Evolutionary conservation across 2,797 vertebrate genomes (phyloP).

Genomic region (Lepus oiostolus): DNA sequence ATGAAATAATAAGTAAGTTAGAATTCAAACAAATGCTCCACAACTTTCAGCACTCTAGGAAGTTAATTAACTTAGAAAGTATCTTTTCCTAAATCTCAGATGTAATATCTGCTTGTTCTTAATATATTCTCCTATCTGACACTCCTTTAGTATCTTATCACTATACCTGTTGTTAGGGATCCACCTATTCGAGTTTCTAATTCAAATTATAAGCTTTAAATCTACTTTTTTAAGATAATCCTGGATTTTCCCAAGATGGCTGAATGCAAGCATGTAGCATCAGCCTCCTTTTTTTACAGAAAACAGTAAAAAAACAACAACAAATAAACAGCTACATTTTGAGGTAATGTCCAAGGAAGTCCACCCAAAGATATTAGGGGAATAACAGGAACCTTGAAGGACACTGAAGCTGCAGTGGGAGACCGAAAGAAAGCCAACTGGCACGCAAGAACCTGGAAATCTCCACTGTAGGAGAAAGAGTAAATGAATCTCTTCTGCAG

Average conservation of each 20-base stretch:
- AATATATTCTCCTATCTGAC: background rate
- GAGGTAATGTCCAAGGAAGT: too few species aligned
- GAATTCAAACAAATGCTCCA: background rate
- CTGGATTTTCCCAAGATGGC: too few species aligned
- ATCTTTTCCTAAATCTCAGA: background rate
- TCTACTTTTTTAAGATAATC: background rate
- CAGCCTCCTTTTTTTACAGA: background rate
- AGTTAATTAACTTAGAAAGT: background rate
- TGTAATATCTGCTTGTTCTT: background rate
- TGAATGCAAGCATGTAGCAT: too few species aligned
- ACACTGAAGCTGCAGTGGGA: too few species aligned
- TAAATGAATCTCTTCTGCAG: too few species aligned
- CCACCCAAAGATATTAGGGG: too few species aligned
- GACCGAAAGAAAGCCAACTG: too few species aligned
- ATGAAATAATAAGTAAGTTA: background rate
- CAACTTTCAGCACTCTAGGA: background rate
- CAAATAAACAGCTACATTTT: too few species aligned
- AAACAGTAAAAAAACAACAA: too few species aligned
- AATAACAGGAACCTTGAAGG: too few species aligned
- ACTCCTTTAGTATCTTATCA: background rate
- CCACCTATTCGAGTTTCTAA: background rate
- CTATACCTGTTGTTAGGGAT: background rate
- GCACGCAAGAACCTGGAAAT: too few species aligned
- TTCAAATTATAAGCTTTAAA: background rate
- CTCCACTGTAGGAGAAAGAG: too few species aligned